Evolutionary conservation across 2,797 vertebrate genomes (phyloP).

Genomic region (Phoeniculus purpureus): DNA sequence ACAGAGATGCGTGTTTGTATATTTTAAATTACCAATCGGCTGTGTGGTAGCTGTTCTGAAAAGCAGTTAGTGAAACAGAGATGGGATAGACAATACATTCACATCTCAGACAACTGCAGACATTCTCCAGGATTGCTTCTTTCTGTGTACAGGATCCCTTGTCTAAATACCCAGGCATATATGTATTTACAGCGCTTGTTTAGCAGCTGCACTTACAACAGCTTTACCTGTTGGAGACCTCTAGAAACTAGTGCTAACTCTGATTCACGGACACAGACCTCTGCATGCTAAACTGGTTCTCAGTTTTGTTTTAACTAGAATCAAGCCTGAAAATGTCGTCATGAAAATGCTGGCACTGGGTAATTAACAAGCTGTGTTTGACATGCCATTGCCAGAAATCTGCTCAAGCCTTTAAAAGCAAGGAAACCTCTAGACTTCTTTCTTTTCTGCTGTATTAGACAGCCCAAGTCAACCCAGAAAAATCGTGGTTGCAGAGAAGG

Average conservation of each 20-base stretch:
- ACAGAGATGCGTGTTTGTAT: neutral
- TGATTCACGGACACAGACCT: neutral
- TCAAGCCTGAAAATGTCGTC: neutral
- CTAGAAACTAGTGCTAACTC: neutral
- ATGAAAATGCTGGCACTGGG: neutral
- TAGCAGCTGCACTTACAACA: neutral
- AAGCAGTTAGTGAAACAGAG: neutral
- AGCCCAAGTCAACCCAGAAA: neutral
- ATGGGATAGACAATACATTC: neutral
- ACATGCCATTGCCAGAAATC: neutral
- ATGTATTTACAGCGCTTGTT: neutral
- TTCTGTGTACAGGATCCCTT: neutral
- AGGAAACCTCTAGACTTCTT: neutral
- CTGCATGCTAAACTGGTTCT: neutral
- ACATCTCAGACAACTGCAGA: neutral
- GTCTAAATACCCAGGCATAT: neutral
- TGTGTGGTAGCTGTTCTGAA: neutral
- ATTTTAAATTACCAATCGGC: neutral
- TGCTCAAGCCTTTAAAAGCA: constrained; percentile 28
- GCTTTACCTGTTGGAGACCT: neutral
- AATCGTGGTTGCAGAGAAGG: neutral
- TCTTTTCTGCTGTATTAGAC: constrained; percentile 14
- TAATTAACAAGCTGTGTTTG: constrained; percentile 4
- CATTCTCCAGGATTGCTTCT: neutral
- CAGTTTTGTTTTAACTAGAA: neutral